Evolutionary conservation across 2,797 vertebrate genomes (phyloP).

Genomic region (Craterocephalus amniculus): DNA sequence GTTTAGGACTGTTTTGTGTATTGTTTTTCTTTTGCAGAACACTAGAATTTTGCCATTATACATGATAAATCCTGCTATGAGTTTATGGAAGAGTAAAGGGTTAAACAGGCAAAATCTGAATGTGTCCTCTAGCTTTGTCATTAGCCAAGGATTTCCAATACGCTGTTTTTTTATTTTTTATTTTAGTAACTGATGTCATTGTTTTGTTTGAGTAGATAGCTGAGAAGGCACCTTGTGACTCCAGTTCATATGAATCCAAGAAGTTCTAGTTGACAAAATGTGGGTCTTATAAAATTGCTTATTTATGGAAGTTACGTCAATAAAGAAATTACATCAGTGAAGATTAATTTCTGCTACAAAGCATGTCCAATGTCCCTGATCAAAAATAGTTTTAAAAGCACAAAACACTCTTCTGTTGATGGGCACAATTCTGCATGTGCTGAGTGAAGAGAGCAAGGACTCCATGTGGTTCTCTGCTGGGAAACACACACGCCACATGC

Average conservation of each 20-base stretch:
- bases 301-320: not conserved
- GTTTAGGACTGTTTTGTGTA: not conserved
- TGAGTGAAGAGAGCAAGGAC: constrained; percentile 84
- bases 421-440: constrained; percentile 72
- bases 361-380: not conserved
- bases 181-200: no score
- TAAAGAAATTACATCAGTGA: not conserved
- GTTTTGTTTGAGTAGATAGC: not conserved
- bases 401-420: constrained; percentile 67
- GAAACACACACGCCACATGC: constrained; percentile 50
- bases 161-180: not conserved
- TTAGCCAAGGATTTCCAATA: not conserved
- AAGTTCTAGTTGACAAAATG: not conserved
- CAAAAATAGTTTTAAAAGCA: constrained; percentile 2
- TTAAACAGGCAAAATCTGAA: not conserved
- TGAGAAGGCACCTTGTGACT: not conserved
- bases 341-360: not conserved
- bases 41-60: no score
- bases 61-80: no score
- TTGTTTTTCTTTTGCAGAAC: no score
- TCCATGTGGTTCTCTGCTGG: constrained; percentile 68
- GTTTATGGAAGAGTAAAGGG: no score
- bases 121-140: not conserved
- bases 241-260: not conserved
- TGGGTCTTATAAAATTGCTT: no score